phyloP scores from a whole-genome alignment of 1,140 invertebrate genomes.

The Calephelis nemesis region DNA sequence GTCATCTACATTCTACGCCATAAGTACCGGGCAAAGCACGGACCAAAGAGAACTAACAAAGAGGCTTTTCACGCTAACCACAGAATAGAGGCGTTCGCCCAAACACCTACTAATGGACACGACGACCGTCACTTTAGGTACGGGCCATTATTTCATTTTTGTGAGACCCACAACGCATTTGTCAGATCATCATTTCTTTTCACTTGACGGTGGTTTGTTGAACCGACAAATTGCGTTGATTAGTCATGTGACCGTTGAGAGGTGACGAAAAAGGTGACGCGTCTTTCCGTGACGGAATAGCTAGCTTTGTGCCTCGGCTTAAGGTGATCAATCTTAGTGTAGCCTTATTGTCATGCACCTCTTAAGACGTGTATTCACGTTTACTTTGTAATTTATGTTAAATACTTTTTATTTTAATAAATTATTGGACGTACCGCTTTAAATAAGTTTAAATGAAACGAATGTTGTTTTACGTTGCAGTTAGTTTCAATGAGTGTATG shows the following conservation, averaged over 20 bases:
- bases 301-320: slow-evolving; percentile 85
- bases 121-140: slow-evolving; percentile 67
- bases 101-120: slow-evolving; percentile 74
- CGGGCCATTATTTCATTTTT: slow-evolving; percentile 77
- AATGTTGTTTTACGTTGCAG: too few relatives aligned
- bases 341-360: slow-evolving; percentile 61
- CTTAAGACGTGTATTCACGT: slow-evolving; percentile 30
- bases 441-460: too few relatives aligned
- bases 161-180: slow-evolving; percentile 73
- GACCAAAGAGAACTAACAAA: slow-evolving; percentile 75
- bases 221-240: slow-evolving; percentile 73
- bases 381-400: slow-evolving; percentile 19
- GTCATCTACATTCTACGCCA: slow-evolving; percentile 70
- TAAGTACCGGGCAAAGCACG: slow-evolving; percentile 72
- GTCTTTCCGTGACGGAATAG: slow-evolving; percentile 48
- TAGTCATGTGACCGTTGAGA: slow-evolving; percentile 70
- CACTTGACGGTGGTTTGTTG: slow-evolving; percentile 64
- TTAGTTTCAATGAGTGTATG: background rate
- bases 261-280: slow-evolving; percentile 77
- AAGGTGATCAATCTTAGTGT: slow-evolving; percentile 67
- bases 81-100: slow-evolving; percentile 75
- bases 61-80: slow-evolving; percentile 71
- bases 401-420: slow-evolving; percentile 8
- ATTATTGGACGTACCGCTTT: background rate
- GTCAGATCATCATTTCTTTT: slow-evolving; percentile 76